A percentile compares a stretch with the other conserved stretches of the same genome.
Conservation (phyloP, 2,113 vertebrate genomes). For the Alligator sinensis region DNA sequence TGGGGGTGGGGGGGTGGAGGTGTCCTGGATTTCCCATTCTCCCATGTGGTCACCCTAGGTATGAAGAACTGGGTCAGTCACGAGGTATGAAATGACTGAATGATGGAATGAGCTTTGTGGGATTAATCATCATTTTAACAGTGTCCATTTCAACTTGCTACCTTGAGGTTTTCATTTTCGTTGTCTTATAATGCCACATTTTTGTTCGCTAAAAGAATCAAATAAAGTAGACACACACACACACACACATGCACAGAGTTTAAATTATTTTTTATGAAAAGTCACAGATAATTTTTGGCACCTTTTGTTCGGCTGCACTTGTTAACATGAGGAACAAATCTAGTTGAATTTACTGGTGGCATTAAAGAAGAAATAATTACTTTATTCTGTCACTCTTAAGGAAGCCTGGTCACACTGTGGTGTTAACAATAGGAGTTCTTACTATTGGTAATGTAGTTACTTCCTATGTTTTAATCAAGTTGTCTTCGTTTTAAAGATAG, state of each 20-base stretch:
- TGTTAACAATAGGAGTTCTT: neutral
- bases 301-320: neutral
- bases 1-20: no score
- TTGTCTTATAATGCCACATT: rapidly evolving
- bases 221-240: neutral
- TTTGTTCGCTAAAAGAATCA: neutral
- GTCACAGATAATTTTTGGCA: neutral
- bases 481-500: neutral
- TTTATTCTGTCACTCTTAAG: neutral
- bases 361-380: neutral
- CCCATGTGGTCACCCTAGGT: rapidly evolving
- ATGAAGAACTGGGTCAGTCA: slow-evolving; percentile 30
- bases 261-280: slow-evolving; percentile 12
- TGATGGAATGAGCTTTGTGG: neutral
- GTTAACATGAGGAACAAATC: neutral
- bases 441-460: neutral
- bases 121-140: neutral
- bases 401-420: no score
- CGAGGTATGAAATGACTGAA: neutral
- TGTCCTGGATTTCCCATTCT: no score
- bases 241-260: neutral
- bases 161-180: rapidly evolving
- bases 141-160: neutral
- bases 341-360: neutral
- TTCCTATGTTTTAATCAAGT: neutral